Base-by-base conservation (phyloP, 2,113 vertebrate species). In the Thamnaconus septentrionalis region DNA sequence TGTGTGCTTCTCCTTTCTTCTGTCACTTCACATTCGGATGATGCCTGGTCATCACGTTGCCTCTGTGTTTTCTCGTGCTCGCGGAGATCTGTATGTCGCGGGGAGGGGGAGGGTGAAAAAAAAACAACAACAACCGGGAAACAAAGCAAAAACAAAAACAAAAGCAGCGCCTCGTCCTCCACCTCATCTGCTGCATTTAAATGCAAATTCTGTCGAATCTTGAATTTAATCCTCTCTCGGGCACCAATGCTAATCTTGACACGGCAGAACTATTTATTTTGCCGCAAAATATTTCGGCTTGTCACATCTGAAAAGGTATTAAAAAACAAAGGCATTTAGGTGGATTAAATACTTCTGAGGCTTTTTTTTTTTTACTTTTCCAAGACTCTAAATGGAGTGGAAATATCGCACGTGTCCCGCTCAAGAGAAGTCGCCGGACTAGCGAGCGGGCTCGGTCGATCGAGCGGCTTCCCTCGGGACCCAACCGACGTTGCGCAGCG, bases 21-120 rank as follows among this genome's bases (percentile, higher is more conserved):
- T 70, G 67, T 80, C 59, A n/a, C 9, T 75, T 82, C 51, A 56
- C 5, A 47, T 84, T 78, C 42, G 51, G 43, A 73, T 76, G 56
- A 79, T 55, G 50, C 63, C 46, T 50, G 56, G 57, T 57, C 61
- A 61, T 55, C 43, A 53, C 44, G 48, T 69, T 68, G 49, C 42
- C 53, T 48, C n/a, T 9, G 43, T 52, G 7, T 47, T 31, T 56
- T 41, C 56, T 41, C 5, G 8, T 46, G 3, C 49, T 31, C 11
- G 18, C 18, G 18, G 6, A 5, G 5, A 46, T 53, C 7, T 69
- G 12, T 9, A 3, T 41, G 44, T 62, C 8, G 41, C 4, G 55
- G 0, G 18, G 8, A 2, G 2, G 18, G 18, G 18, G 18, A 2
- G 18, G 18, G n/a, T n/a, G n/a, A n/a, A n/a, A n/a, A 31, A 31